Evolutionary conservation across 2,888 invertebrate genomes (phyloP), one percentile per base, ranked within the genome.

Genomic region (Cetonia aurata): DNA sequence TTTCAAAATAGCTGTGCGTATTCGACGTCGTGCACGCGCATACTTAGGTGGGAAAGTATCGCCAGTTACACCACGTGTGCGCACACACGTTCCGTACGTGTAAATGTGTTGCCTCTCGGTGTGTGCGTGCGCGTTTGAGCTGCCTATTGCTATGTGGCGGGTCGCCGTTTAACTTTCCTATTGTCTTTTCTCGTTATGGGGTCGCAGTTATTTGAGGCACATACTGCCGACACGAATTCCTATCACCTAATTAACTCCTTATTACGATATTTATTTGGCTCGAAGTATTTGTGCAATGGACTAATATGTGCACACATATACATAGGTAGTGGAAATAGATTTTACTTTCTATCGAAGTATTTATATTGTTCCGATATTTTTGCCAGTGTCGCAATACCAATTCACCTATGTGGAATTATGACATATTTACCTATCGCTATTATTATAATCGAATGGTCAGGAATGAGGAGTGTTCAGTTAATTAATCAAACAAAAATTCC

Each of bases 1-100:
- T 56, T 68, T 68, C 69, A 65, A 65, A 70, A 70, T 70, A 53
- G 44, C 65, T 55, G 55, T 44, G 69, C 69, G 69, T 70, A 70
- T 65, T 50, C 42, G 41, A 57, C 48, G 67, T 44, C 69, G 69
- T 70, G 44, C 69, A 62, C 60, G 62, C 69, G 69, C 69, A 70
- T 70, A 62, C 65, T 70, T 62, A 70, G 62, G 46, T 62, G 65
- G 55, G 69, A 70, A 70, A 70, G 60, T 65, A 65, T 50, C 50
- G 19, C 48, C 17, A n/a, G 25, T 31, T 50, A 31, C n/a, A 48
- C 13, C 33, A 50, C 50, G 15, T 31, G 48, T 60, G 50, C 19
- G 19, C 19, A 37, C 37, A 37, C 10, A 37, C 9, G 37, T 17
- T 57, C 12, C 42, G 57, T 57, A 44, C 42, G 57, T 42, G 57